Evolutionary conservation across 1,140 invertebrate species (phyloP).

Genomic region (Chymomyza costata): DNA sequence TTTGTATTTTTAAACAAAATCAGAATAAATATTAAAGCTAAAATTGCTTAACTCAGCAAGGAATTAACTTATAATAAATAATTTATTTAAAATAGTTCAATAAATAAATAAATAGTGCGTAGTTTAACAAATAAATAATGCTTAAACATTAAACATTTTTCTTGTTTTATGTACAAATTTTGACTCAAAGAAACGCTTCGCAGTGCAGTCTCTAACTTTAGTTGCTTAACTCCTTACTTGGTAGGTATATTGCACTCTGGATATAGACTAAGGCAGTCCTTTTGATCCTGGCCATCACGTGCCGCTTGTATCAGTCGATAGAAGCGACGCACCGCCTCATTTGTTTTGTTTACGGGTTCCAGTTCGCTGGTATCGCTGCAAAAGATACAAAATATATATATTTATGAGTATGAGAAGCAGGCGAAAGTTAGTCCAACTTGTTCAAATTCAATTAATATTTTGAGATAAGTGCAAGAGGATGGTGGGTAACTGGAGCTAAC

Average conservation of each 20-base stretch:
- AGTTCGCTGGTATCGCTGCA: constrained; percentile 78
- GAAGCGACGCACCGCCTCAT: constrained; percentile 84
- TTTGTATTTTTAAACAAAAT: constrained; percentile 62
- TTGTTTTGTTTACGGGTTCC: constrained; percentile 79
- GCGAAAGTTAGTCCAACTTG: constrained; percentile 27
- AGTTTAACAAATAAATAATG: constrained; percentile 56
- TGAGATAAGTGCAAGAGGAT: constrained; percentile 19
- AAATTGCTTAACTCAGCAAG: constrained; percentile 5
- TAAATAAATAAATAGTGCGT: constrained; percentile 61
- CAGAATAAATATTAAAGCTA: constrained; percentile 59
- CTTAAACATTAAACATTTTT: constrained; percentile 28
- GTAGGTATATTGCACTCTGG: constrained; percentile 78
- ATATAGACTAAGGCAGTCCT: constrained; percentile 83
- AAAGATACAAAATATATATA: constrained; percentile 36
- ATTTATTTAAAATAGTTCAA: constrained; percentile 33
- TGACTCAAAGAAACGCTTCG: constrained; percentile 54
- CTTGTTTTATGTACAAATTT: constrained; percentile 59
- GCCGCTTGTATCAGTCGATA: constrained; percentile 87
- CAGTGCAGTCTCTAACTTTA: background rate
- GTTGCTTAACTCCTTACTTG: constrained; percentile 32
- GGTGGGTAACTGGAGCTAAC: background rate
- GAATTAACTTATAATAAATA: constrained; percentile 20
- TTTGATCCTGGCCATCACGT: constrained; percentile 86
- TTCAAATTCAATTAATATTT: constrained; percentile 49
- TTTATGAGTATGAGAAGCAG: no score